Percentiles rank a stretch among this genome's conserved stretches.
Conservation (phyloP, 2,888 invertebrate genomes). For the Synergus umbraculus region DNA sequence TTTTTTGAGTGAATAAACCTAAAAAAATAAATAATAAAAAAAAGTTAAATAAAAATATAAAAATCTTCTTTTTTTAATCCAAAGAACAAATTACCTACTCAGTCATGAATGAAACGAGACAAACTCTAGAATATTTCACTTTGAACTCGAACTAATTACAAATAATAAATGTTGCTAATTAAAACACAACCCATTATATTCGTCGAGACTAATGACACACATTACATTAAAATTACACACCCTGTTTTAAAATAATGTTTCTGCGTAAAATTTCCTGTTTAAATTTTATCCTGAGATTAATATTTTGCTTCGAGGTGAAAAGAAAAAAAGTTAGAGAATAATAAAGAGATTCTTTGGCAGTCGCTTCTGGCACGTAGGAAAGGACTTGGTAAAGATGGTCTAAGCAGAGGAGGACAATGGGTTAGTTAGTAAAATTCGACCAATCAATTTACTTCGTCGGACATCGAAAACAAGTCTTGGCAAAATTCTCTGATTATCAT, state of each 20-base stretch:
- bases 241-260: not conserved
- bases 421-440: slow-evolving; percentile 56
- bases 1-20: too few relatives aligned
- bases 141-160: not conserved
- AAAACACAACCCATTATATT: not conserved
- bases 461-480: slow-evolving; percentile 54
- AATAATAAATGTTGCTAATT: not conserved
- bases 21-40: too few relatives aligned
- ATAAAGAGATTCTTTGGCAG: slow-evolving; percentile 43
- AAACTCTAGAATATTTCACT: not conserved
- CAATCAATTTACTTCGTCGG: slow-evolving; percentile 53
- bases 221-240: not conserved
- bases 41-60: not conserved
- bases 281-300: not conserved
- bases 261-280: not conserved
- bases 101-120: not conserved
- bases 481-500: slow-evolving; percentile 50
- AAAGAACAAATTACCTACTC: not conserved
- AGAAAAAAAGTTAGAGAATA: not conserved
- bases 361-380: slow-evolving; percentile 45
- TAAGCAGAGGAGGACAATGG: slow-evolving; percentile 48
- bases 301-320: not conserved
- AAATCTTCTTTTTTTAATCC: not conserved
- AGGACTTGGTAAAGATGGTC: slow-evolving; percentile 35
- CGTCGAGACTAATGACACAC: not conserved